Conservation (phyloP, 2,888 invertebrate genomes). For the Lissonota sp. region DNA sequence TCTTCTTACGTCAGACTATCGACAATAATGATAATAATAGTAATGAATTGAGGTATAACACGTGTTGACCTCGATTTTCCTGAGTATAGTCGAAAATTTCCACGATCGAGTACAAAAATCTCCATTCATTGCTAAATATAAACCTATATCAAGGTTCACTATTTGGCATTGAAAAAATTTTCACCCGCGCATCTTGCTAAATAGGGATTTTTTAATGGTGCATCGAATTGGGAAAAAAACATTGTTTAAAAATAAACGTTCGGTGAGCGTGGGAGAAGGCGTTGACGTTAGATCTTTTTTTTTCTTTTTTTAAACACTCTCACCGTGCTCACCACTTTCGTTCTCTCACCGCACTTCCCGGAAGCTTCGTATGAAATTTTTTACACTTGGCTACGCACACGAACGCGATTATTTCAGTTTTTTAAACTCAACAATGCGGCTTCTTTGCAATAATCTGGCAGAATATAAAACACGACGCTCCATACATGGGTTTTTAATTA, state of each 20-base stretch:
- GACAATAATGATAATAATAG: too few species aligned
- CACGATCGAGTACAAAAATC: not conserved
- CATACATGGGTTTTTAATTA: too few species aligned
- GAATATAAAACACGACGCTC: too few species aligned
- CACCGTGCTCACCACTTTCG: slow-evolving; percentile 4
- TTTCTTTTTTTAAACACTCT: slow-evolving; percentile 35
- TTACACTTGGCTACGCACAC: not conserved
- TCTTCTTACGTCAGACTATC: too few species aligned
- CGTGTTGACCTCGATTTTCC: too few species aligned
- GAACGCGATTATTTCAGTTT: too few species aligned
- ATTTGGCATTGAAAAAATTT: slow-evolving; percentile 5
- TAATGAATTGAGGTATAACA: too few species aligned
- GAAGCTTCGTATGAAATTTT: slow-evolving; percentile 20
- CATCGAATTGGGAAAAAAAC: not conserved
- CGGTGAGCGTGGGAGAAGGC: not conserved
- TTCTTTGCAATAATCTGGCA: too few species aligned
- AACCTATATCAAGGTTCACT: slow-evolving; percentile 4
- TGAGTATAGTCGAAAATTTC: not conserved
- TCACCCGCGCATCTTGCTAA: not conserved
- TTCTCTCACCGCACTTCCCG: slow-evolving; percentile 21
- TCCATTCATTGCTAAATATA: slow-evolving; percentile 2
- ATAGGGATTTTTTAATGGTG: slow-evolving; percentile 1
- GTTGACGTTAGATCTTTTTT: slow-evolving; percentile 30
- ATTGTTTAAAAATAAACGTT: not conserved
- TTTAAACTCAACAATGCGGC: too few species aligned